Conservation (phyloP, 2,113 vertebrate genomes). For the Toxotes jaculatrix region DNA sequence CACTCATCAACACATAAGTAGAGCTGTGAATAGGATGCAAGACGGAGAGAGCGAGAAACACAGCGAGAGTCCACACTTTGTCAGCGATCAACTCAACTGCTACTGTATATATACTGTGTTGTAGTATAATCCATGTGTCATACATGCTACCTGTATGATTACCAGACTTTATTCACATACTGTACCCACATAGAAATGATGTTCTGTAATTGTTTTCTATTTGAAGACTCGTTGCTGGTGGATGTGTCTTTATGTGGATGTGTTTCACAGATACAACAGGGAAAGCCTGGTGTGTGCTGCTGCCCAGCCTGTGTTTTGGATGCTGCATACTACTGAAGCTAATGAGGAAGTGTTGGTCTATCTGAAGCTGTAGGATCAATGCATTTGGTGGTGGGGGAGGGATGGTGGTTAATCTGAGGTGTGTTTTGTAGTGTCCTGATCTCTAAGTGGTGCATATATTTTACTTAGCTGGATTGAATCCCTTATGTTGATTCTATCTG, state of each 20-base stretch:
- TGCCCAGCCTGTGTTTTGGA: constrained; percentile 24
- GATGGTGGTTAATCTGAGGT: constrained; percentile 36
- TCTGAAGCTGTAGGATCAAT: constrained; percentile 32
- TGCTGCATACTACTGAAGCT: constrained; percentile 29
- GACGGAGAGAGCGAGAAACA: not conserved
- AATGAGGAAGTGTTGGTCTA: constrained; percentile 24
- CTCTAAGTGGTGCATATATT: constrained; percentile 65
- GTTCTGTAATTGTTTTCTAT: constrained; percentile 61
- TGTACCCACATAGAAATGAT: constrained; percentile 48
- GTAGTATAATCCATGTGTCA: constrained; percentile 53
- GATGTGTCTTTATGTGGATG: constrained; percentile 62
- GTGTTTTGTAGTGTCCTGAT: constrained; percentile 68
- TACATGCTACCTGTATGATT: constrained; percentile 54
- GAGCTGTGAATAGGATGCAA: constrained; percentile 57
- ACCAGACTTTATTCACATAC: constrained; percentile 40
- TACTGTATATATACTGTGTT: constrained; percentile 65
- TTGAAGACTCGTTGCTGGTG: constrained; percentile 57
- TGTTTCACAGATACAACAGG: constrained; percentile 53
- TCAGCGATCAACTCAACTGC: constrained; percentile 28
- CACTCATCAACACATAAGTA: constrained; percentile 68
- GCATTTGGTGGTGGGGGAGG: not conserved
- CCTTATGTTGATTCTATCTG: constrained; percentile 72
- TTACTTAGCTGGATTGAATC: constrained; percentile 64
- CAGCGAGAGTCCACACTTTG: constrained; percentile 25
- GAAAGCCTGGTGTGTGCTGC: constrained; percentile 27